phyloP scores from a whole-genome alignment of 2,888 invertebrate species.

The Dolichomitus sp. region DNA sequence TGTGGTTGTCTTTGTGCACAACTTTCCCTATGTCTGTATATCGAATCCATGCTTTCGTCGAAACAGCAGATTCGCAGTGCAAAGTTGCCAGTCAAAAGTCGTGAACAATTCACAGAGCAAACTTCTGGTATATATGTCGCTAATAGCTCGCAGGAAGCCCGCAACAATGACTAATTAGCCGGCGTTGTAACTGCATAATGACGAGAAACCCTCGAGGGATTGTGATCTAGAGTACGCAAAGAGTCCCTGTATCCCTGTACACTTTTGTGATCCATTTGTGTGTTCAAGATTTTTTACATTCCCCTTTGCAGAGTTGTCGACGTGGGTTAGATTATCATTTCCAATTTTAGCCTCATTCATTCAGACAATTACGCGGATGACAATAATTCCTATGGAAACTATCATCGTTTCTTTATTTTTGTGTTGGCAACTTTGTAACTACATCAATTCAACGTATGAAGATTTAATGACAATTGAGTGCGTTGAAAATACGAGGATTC shows the following conservation, averaged over 20 bases:
- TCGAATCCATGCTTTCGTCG: neutral
- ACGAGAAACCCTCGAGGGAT: neutral
- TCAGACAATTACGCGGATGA: neutral
- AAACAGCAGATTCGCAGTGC: neutral
- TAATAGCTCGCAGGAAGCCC: neutral
- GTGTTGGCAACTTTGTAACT: neutral
- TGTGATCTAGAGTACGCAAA: neutral
- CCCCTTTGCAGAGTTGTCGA: neutral
- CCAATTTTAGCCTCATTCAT: neutral
- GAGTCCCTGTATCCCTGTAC: neutral
- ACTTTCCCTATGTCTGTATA: neutral
- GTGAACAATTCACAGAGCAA: neutral
- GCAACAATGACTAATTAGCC: constrained; percentile 34
- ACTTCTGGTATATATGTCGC: neutral
- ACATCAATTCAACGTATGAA: neutral
- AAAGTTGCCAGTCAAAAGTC: neutral
- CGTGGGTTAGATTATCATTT: neutral
- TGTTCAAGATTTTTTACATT: neutral
- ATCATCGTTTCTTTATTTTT: neutral
- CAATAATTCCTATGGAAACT: neutral
- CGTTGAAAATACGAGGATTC: no score
- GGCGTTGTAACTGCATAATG: neutral
- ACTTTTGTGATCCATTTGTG: neutral
- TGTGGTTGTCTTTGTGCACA: neutral
- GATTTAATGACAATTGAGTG: neutral